phyloP scores from a whole-genome alignment of 2,113 vertebrate genomes.

The Vidua chalybeata region DNA sequence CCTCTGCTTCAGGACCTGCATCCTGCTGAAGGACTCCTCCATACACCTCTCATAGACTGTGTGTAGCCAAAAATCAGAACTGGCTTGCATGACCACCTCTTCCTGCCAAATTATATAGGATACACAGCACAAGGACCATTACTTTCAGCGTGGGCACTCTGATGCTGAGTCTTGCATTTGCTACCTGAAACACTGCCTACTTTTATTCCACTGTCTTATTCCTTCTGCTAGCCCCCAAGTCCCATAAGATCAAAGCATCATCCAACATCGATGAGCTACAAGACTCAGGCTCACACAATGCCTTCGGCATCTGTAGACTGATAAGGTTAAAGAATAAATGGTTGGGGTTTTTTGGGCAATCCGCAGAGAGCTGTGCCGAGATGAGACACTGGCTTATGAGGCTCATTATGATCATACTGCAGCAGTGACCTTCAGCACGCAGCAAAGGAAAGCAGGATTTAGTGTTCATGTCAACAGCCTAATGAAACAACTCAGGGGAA shows the following conservation, averaged over 20 bases:
- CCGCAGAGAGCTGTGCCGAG: neutral
- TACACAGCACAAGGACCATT: no score
- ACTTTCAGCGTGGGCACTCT: neutral
- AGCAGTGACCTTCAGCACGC: conserved; percentile 64
- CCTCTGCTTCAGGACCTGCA: neutral
- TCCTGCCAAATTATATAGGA: neutral
- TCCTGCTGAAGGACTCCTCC: neutral
- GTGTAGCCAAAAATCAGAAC: neutral
- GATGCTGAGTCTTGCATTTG: neutral
- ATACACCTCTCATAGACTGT: rapidly evolving
- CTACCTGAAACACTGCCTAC: neutral
- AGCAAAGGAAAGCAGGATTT: conserved; percentile 69
- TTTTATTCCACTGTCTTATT: neutral
- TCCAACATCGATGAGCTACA: neutral
- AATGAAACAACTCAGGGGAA: conserved; percentile 67
- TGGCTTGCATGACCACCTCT: neutral
- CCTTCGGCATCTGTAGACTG: neutral
- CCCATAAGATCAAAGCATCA: neutral
- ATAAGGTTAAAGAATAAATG: conserved; percentile 44
- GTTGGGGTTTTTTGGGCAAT: neutral
- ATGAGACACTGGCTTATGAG: conserved; percentile 55
- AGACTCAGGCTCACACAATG: neutral
- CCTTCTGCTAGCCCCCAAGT: neutral
- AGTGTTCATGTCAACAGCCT: conserved; percentile 60
- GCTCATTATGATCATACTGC: conserved; percentile 48